These are phyloP conservation scores for Protonemura montana DNA, from an alignment of 2,888 invertebrate genomes.

Conservation along the genomic window DNA sequence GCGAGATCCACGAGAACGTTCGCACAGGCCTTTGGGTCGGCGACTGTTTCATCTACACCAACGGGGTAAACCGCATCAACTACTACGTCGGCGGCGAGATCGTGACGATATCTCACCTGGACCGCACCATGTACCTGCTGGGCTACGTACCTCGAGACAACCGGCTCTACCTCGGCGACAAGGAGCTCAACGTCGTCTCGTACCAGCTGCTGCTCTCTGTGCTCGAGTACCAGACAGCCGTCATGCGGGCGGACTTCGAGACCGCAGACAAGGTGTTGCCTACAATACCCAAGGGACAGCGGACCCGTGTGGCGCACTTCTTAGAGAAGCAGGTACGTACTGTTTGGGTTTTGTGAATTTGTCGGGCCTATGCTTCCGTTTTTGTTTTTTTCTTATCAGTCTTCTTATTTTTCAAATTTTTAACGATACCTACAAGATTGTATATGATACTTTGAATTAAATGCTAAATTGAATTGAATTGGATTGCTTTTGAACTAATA, in stretches of 20 bases:
- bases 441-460: too few relatives aligned
- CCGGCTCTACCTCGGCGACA: conserved; percentile 94
- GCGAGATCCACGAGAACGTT: conserved; percentile 89
- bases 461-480: too few relatives aligned
- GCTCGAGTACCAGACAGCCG: conserved; percentile 99
- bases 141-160: conserved; percentile 96
- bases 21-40: conserved; percentile 98
- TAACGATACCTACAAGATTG: too few relatives aligned
- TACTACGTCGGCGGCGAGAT: conserved; percentile 99
- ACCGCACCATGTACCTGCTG: conserved; percentile 95
- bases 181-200: conserved; percentile 94
- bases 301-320: conserved; percentile 98
- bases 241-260: conserved; percentile 96
- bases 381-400: too few relatives aligned
- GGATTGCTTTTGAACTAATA: too few relatives aligned
- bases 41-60: conserved; percentile 99
- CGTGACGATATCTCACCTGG: conserved; percentile 96
- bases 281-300: conserved; percentile 94
- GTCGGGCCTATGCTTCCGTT: too few relatives aligned
- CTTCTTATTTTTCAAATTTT: too few relatives aligned
- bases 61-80: conserved; percentile 94
- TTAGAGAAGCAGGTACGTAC: conserved; percentile 88
- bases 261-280: conserved; percentile 94
- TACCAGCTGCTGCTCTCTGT: conserved; percentile 94
- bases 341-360: neutral